Conservation (phyloP, 2,113 vertebrate species). For the Hippocampus barbouri region DNA sequence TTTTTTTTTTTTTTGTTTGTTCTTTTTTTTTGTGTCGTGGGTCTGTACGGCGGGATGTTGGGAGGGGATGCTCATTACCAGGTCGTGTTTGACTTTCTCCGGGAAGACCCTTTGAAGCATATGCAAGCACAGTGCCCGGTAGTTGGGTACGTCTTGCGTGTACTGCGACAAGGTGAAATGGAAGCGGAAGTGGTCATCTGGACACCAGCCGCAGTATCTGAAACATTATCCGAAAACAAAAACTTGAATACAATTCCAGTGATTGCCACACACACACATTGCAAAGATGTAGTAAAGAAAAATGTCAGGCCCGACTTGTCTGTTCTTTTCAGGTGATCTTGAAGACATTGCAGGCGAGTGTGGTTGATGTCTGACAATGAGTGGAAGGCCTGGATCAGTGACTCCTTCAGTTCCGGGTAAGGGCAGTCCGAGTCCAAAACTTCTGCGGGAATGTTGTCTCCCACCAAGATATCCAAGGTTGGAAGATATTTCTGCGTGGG, state of each 20-base stretch:
- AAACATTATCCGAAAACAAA: background rate
- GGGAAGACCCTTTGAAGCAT: conserved; percentile 83
- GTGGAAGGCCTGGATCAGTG: conserved; percentile 75
- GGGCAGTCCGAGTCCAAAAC: conserved; percentile 79
- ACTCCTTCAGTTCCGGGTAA: conserved; percentile 76
- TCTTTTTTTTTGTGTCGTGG: background rate
- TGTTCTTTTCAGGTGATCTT: conserved; percentile 67
- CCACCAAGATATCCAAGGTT: conserved; percentile 49
- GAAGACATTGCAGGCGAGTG: conserved; percentile 66
- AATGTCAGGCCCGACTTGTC: conserved; percentile 66
- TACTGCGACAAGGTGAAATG: conserved; percentile 78
- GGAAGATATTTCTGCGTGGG: conserved; percentile 48
- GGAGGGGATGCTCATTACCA: conserved; percentile 75
- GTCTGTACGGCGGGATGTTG: background rate
- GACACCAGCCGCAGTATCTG: conserved; percentile 79
- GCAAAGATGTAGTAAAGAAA: background rate
- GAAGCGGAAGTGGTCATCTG: conserved; percentile 80
- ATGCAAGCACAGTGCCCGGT: conserved; percentile 80
- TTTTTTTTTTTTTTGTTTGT: background rate
- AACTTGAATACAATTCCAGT: background rate
- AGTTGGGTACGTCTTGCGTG: conserved; percentile 68
- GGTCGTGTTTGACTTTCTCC: conserved; percentile 73
- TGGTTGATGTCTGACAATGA: conserved; percentile 73
- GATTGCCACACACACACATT: background rate
- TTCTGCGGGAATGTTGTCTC: conserved; percentile 69